Percentiles rank a stretch among this genome's conserved stretches.
These are phyloP conservation scores for Sphinx pinastri DNA, from an alignment of 2,888 invertebrate species.

Conservation along the genomic window DNA sequence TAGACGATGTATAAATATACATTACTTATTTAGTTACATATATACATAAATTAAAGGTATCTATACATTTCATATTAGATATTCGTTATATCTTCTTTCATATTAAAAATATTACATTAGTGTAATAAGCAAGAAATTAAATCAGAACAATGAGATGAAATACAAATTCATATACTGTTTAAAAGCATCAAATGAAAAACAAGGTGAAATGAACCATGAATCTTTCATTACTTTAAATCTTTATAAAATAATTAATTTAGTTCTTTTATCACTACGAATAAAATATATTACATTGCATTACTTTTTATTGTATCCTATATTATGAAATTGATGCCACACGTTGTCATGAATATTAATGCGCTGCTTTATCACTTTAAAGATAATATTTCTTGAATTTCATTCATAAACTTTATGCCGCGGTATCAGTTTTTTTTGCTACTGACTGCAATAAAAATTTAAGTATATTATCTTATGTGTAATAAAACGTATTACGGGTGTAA, in stretches of 20 bases:
- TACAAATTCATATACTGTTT: background rate
- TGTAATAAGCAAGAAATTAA: no score
- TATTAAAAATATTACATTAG: no score
- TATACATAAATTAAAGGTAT: background rate
- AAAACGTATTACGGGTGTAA: background rate
- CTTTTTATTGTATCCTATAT: no score
- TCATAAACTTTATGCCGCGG: background rate
- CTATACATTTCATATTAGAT: background rate
- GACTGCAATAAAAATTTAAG: background rate
- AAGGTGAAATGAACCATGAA: background rate
- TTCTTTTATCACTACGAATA: no score
- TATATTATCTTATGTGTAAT: no score
- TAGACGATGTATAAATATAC: background rate
- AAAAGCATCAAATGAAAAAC: background rate
- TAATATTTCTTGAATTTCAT: background rate
- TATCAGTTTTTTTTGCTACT: conserved; percentile 12
- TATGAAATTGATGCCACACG: no score
- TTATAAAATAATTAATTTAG: no score
- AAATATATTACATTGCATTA: no score
- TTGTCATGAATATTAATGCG: background rate
- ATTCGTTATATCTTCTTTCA: no score
- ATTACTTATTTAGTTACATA: background rate
- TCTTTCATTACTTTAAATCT: background rate
- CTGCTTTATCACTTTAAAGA: background rate
- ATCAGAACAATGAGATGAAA: no score